These are phyloP conservation scores for Odontomyia ornata DNA, from an alignment of 2,888 invertebrate species.

Conservation along the genomic window DNA sequence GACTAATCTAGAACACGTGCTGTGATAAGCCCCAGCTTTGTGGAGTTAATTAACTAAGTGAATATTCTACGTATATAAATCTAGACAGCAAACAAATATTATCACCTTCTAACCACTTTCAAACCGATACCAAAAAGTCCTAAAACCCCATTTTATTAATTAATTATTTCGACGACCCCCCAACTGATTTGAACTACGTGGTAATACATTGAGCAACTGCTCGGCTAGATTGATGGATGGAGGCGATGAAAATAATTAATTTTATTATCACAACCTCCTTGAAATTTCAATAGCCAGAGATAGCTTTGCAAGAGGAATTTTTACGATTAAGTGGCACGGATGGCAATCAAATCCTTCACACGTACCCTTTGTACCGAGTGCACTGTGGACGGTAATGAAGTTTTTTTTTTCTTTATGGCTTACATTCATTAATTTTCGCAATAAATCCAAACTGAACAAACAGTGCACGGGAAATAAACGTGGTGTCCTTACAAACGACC, in stretches of 20 bases:
- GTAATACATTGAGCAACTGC: not conserved
- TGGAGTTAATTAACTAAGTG: too few species aligned
- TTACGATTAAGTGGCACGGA: constrained; percentile 4
- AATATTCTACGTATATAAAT: not conserved
- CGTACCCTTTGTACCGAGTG: not conserved
- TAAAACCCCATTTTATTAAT: not conserved
- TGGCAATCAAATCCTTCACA: not conserved
- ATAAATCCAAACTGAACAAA: constrained; percentile 21
- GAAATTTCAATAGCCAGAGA: not conserved
- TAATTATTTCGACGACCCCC: not conserved
- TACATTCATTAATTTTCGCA: constrained; percentile 29
- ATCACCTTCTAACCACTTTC: not conserved
- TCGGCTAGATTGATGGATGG: too few species aligned
- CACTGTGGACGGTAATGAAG: constrained; percentile 11
- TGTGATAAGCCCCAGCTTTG: too few species aligned
- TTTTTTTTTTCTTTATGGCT: constrained; percentile 20
- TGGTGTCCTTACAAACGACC: constrained; percentile 12
- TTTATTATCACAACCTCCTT: constrained; percentile 6
- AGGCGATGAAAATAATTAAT: constrained; percentile 15
- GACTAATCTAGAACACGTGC: too few species aligned
- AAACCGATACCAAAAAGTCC: not conserved
- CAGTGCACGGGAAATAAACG: constrained; percentile 23
- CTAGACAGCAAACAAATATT: not conserved
- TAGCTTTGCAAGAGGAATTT: constrained; percentile 12
- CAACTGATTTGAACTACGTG: constrained; percentile 13